Base-by-base conservation (phyloP, 1,140 invertebrate genomes). In the Papilio machaon region DNA sequence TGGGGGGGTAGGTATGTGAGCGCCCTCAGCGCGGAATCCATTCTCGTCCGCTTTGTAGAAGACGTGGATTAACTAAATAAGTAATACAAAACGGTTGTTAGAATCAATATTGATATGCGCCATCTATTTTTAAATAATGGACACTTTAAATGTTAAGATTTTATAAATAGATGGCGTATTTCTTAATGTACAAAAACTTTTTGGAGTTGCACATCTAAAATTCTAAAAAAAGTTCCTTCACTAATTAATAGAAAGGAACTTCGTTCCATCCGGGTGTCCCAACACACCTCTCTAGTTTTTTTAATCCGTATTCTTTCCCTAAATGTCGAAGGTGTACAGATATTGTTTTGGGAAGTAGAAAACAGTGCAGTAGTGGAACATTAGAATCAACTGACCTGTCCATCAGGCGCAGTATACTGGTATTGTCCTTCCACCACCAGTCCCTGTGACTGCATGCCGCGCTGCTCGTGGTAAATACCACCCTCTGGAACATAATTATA, bases 21-120 rank as follows among this genome's bases (percentile, higher is more conserved):
- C 95, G 0, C 96, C 96, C 2, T 92, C 88, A 2, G 96, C 95
- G 73, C 95, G 95, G 88, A 96, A 96, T 0, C 96, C 96, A 64
- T 96, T 95, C 86, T 97, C 96, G 85, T 97, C 97, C 17, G 96
- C 96, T 10, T 93, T 95, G 90, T 97, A 97, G 2, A 95, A 90
- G n/a, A 97, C 82, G 79, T 92, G 87, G 78, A 95, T 95, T 6
- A 92, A 81, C 90, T 94, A 89, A 2, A 85, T 80, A 79, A 2
- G 52, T 35, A 47, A 11, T 15, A 35, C 46, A 13, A 79, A 79
- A n/a, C 38, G 35, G 19, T 15, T 64, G 7, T 6, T 30, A 30
- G 23, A 30, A 19, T 0, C 7, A 80, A 49, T 35, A 80, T 43
- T 19, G 60, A 60, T 73, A 13, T n/a, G 19, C 11, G 54, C 19